phyloP scores from a whole-genome alignment of 2,888 invertebrate genomes.

The Cheilosia vernalis region DNA sequence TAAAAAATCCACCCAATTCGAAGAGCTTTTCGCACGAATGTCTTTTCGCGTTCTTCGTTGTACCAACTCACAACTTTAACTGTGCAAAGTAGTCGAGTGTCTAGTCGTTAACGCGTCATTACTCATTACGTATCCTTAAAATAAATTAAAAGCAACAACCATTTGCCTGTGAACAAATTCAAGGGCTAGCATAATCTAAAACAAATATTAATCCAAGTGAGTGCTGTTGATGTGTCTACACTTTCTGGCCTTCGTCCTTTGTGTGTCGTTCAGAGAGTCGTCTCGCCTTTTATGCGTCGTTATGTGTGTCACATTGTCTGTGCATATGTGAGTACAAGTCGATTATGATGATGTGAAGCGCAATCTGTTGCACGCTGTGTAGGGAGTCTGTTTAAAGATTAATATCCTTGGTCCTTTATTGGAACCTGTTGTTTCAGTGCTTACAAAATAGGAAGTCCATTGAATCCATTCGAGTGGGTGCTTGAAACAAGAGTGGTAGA shows the following conservation, averaged over 20 bases:
- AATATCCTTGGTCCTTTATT: constrained; percentile 7
- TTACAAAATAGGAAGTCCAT: neutral
- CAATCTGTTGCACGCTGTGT: constrained; percentile 69
- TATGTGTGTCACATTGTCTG: constrained; percentile 11
- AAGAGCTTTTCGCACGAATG: constrained; percentile 50
- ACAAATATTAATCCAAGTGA: constrained; percentile 51
- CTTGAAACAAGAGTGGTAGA: neutral
- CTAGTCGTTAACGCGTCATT: constrained; percentile 42
- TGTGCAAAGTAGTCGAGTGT: constrained; percentile 38
- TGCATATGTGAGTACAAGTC: constrained; percentile 38
- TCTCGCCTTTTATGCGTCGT: constrained; percentile 24
- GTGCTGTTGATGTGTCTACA: constrained; percentile 29
- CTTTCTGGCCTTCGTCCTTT: constrained; percentile 4
- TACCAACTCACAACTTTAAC: constrained; percentile 33
- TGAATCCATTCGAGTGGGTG: neutral
- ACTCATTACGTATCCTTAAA: constrained; percentile 42
- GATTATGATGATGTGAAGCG: constrained; percentile 57
- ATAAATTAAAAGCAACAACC: constrained; percentile 11
- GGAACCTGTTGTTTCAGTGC: constrained; percentile 39
- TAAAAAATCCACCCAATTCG: constrained; percentile 47
- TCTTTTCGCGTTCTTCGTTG: constrained; percentile 21
- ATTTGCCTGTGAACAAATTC: constrained; percentile 4
- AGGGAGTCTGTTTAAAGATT: neutral
- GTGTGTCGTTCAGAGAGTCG: constrained; percentile 30
- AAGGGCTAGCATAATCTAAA: constrained; percentile 51